These are phyloP conservation scores for Noctua janthe DNA, from an alignment of 2,888 invertebrate genomes.

Conservation along the genomic window DNA sequence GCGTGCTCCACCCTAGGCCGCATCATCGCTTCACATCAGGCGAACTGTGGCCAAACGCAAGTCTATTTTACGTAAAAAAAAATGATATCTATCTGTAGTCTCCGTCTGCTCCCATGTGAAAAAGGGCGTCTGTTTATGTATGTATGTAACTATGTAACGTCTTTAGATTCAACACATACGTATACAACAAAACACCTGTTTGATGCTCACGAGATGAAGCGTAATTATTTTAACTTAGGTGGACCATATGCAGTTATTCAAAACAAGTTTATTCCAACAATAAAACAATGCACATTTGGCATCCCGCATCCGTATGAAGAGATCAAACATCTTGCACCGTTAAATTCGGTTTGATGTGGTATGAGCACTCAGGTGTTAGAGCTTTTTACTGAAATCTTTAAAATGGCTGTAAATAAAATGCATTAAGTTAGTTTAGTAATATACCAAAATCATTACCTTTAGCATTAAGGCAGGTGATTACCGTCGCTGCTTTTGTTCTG, in stretches of 20 bases:
- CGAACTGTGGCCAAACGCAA: too few species aligned
- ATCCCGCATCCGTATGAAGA: slow-evolving; percentile 26
- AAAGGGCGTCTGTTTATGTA: not conserved
- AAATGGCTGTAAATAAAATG: too few species aligned
- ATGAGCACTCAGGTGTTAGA: slow-evolving; percentile 15
- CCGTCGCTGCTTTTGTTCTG: not conserved
- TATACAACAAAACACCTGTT: slow-evolving; percentile 1
- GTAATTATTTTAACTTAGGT: slow-evolving; percentile 17
- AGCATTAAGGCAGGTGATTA: not conserved
- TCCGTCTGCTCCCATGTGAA: not conserved
- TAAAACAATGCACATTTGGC: slow-evolving; percentile 44
- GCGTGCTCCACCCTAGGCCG: too few species aligned
- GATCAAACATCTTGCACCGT: slow-evolving; percentile 53
- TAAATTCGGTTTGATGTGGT: slow-evolving; percentile 58
- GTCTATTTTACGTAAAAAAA: too few species aligned
- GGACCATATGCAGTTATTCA: not conserved
- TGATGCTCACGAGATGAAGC: not conserved
- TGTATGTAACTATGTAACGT: not conserved
- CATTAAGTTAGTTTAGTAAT: not conserved
- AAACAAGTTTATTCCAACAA: slow-evolving; percentile 25
- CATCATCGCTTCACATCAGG: too few species aligned
- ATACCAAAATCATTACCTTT: slow-evolving; percentile 8
- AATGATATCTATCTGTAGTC: too few species aligned
- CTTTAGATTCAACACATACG: not conserved
- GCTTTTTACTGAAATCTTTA: slow-evolving; percentile 14